These are phyloP conservation scores for Petrolisthes cinctipes DNA, from an alignment of 2,888 invertebrate genomes.

Conservation along the genomic window DNA sequence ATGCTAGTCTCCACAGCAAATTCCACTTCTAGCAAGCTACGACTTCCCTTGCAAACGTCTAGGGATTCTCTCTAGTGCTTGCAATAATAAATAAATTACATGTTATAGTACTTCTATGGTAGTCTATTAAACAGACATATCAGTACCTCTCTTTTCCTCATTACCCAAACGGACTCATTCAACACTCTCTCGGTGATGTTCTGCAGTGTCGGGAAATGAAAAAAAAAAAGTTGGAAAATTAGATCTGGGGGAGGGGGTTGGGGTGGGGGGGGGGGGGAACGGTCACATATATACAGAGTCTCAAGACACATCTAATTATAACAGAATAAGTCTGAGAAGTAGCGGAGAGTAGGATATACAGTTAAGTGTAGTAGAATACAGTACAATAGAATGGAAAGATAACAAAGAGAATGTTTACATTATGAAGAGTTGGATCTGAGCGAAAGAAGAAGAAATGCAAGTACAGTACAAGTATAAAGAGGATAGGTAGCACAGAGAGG, in stretches of 20 bases:
- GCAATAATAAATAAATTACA: slow-evolving; percentile 27
- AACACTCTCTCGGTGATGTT: slow-evolving; percentile 96
- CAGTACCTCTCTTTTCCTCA: slow-evolving; percentile 64
- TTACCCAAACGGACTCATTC: slow-evolving; percentile 73
- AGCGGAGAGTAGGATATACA: too few species aligned
- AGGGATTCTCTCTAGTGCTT: slow-evolving; percentile 44
- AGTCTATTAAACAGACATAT: slow-evolving; percentile 44
- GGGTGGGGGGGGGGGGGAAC: background rate
- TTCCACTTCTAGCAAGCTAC: slow-evolving; percentile 47
- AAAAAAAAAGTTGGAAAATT: slow-evolving; percentile 47
- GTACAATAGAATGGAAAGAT: too few species aligned
- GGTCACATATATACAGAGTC: slow-evolving; percentile 9
- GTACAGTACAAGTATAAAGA: background rate
- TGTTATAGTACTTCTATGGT: slow-evolving; percentile 47
- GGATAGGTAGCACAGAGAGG: background rate
- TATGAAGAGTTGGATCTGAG: background rate
- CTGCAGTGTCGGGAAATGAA: slow-evolving; percentile 73
- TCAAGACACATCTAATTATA: slow-evolving; percentile 9
- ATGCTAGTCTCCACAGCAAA: slow-evolving; percentile 45
- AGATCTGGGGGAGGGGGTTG: slow-evolving; percentile 32
- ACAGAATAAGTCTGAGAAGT: too few species aligned
- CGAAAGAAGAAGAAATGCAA: background rate
- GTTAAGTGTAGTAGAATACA: too few species aligned
- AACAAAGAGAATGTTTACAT: background rate
- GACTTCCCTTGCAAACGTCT: slow-evolving; percentile 44